These are phyloP conservation scores for Adelges cooleyi DNA, from an alignment of 1,140 invertebrate genomes.

Conservation along the genomic window DNA sequence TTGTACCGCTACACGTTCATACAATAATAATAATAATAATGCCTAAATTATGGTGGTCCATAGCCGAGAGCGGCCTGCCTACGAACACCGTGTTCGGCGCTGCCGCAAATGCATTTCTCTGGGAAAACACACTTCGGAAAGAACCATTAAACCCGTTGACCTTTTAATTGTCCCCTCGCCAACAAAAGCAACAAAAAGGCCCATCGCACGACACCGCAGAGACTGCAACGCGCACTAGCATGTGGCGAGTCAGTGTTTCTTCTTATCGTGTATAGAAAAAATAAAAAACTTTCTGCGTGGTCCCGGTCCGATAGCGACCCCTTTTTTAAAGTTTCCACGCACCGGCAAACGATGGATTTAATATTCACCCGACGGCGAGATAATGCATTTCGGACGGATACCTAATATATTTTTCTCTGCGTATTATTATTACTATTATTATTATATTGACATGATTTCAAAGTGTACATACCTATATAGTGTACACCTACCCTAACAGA, in stretches of 20 bases:
- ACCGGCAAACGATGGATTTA: not conserved
- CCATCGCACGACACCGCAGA: not conserved
- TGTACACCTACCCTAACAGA: too few relatives aligned
- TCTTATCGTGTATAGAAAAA: not conserved
- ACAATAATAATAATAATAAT: too few relatives aligned
- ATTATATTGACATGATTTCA: constrained; percentile 12
- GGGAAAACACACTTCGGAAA: constrained; percentile 4
- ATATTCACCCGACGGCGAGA: not conserved
- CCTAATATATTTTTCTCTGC: too few relatives aligned
- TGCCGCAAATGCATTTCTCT: not conserved
- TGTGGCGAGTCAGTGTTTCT: not conserved
- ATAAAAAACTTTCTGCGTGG: constrained; percentile 5
- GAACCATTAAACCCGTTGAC: constrained; percentile 15
- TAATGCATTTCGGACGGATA: not conserved
- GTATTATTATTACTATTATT: too few relatives aligned
- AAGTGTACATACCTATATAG: not conserved
- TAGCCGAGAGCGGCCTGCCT: too few relatives aligned
- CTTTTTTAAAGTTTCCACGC: not conserved
- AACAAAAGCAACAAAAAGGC: too few relatives aligned
- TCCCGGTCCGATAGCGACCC: not conserved
- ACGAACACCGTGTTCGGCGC: too few relatives aligned
- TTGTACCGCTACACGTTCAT: too few relatives aligned
- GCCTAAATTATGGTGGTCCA: too few relatives aligned
- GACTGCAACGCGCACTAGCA: not conserved
- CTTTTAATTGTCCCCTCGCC: constrained; percentile 15